Percentiles rank a stretch among this genome's conserved stretches.
phyloP scores from a whole-genome alignment of 2,113 vertebrate genomes.

The Ceyx melanurus region DNA sequence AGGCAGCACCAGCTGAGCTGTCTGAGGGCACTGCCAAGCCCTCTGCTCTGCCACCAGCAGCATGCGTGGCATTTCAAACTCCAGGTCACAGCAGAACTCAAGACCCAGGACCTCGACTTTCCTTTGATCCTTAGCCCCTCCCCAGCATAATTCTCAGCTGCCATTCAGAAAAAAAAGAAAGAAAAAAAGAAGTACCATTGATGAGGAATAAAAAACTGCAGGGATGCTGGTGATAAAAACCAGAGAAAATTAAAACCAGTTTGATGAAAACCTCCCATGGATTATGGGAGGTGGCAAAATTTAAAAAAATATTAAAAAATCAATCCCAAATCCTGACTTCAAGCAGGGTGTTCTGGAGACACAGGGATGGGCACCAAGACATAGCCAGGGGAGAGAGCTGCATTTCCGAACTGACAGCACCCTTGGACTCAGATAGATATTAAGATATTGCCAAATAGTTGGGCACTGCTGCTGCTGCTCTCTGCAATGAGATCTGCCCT shows the following conservation, averaged over 20 bases:
- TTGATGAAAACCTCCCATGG: background rate
- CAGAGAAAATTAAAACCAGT: background rate
- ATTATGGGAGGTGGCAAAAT: background rate
- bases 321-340: background rate
- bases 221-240: background rate
- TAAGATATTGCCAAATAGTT: background rate
- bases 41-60: background rate
- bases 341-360: background rate
- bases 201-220: background rate
- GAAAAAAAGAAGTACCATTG: too few species aligned
- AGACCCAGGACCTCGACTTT: background rate
- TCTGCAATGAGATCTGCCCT: background rate
- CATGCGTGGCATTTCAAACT: background rate
- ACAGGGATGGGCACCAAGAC: background rate
- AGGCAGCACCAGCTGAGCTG: background rate
- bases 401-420: background rate
- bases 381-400: background rate
- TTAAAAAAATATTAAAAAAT: background rate
- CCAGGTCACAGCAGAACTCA: background rate
- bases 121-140: background rate
- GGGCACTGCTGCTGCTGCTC: accelerated
- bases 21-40: background rate
- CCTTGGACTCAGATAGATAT: background rate
- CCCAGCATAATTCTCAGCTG: background rate
- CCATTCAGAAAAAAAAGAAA: too few species aligned